Evolutionary conservation across 2,113 vertebrate species (phyloP).

Genomic region (human (Homo sapiens)): GRCh38 chr2:231146001-231146500

Average conservation of each 20-base stretch:
- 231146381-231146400: background rate
- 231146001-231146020: background rate
- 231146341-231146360: conserved; percentile 97
- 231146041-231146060: background rate
- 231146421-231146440: background rate
- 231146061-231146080: background rate
- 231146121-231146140: background rate
- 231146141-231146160: background rate
- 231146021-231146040: background rate
- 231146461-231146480: background rate
- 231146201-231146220: conserved; percentile 28
- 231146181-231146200: conserved; percentile 20
- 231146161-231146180: background rate
- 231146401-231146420: background rate
- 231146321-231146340: conserved; percentile 99
- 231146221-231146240: conserved; percentile 83
- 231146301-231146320: conserved; percentile 96
- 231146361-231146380: background rate
- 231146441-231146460: background rate
- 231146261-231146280: conserved; percentile 99
- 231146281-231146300: conserved; percentile 98
- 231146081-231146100: background rate
- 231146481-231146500: background rate
- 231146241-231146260: conserved; percentile 98
- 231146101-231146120: background rate